Conservation (phyloP, 2,113 vertebrate genomes). For the Muscicapa adusta region DNA sequence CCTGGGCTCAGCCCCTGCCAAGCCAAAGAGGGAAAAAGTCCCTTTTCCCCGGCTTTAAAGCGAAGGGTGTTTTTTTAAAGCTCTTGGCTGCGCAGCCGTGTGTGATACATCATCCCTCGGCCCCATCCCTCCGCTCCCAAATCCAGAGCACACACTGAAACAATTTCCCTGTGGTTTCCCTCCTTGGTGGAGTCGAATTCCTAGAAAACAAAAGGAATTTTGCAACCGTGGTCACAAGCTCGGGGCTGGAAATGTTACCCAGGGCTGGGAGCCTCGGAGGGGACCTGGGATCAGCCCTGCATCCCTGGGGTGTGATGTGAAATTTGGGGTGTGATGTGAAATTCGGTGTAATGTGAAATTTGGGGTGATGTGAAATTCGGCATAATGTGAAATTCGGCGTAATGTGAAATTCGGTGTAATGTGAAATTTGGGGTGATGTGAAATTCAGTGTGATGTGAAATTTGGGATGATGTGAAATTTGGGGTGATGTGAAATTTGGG, state of each 20-base stretch:
- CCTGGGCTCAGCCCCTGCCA: conserved; percentile 43
- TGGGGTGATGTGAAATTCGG: too few relatives aligned
- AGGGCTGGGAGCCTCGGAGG: background rate
- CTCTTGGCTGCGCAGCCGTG: conserved; percentile 14
- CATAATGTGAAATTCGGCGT: too few relatives aligned
- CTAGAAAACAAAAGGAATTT: conserved; percentile 73
- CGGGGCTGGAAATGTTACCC: background rate
- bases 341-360: too few relatives aligned
- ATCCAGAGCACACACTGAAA: conserved; percentile 60
- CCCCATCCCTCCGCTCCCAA: conserved; percentile 39
- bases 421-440: too few relatives aligned
- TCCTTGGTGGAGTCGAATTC: conserved; percentile 70
- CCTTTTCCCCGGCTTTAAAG: conserved; percentile 15
- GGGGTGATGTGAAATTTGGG: too few relatives aligned
- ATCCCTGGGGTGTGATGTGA: too few relatives aligned
- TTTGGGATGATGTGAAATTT: too few relatives aligned
- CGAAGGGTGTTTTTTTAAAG: background rate
- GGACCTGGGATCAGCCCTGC: background rate
- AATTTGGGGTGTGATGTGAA: too few relatives aligned
- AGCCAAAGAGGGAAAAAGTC: conserved; percentile 19
- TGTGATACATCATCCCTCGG: conserved; percentile 44
- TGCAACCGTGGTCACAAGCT: conserved; percentile 9
- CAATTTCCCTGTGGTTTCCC: conserved; percentile 72
- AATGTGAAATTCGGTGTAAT: too few relatives aligned
- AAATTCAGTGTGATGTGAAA: too few relatives aligned